Evolutionary conservation across 2,888 invertebrate genomes (phyloP), one percentile per base, ranked within the genome.

Genomic region (Stenolophus ochropezus): DNA sequence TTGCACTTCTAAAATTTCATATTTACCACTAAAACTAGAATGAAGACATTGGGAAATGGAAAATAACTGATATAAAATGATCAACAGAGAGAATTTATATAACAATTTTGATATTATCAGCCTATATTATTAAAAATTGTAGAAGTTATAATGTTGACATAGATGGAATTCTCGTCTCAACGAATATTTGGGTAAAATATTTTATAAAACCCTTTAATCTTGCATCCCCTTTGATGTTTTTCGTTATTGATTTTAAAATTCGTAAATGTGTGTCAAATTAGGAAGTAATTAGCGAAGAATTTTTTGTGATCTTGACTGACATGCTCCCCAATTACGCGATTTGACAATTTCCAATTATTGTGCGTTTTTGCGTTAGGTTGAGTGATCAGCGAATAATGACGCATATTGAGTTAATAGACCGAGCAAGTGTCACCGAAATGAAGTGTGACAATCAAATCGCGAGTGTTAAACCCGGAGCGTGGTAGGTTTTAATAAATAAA

Each of bases 401-500:
- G 56, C 20, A 6, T 20, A 56, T 56, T 56, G 56, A 56, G 56
- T 20, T 56, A 11, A 56, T 42, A 42, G 33, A 42, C 11, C 61
- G 14, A 25, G 25, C 11, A 61, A 61, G 61, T 25, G 61, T 61
- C 61, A 61, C 61, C 8, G 61, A 61, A 61, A 61, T 61, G 27
- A 61, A 61, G 61, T 61, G 61, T 61, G 61, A 61, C 61, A 61
- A 61, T 61, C 61, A 61, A 61, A 61, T 61, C 61, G 23, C 33
- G 61, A 23, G 61, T 61, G 61, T 61, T 23, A 25, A 61, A 61
- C 27, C 23, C 23, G 11, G 23, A 61, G 21, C 25, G 25, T 61
- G 21, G 21, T 25, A 61, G 61, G 23, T 25, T 25, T 61, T 61
- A 61, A 61, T 61, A 61, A 61, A 61, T 61, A 61, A 61, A 61